Evolutionary conservation across 2,888 invertebrate genomes (phyloP).

Genomic region (Diplazon laetatorius): DNA sequence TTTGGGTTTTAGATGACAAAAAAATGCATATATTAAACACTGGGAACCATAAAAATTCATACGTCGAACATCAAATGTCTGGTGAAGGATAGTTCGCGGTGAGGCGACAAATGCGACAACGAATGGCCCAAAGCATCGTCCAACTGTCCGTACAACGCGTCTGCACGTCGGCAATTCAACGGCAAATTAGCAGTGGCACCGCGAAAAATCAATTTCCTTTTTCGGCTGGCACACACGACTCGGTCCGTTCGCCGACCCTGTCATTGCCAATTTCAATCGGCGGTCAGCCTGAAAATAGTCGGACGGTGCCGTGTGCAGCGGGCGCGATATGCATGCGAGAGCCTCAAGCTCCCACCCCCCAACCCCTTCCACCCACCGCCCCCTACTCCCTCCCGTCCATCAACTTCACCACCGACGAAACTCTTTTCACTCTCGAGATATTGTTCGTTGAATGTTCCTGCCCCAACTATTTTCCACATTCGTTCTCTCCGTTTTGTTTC

Average conservation of each 20-base stretch:
- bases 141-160: not conserved
- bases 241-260: slow-evolving; percentile 49
- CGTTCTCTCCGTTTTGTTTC: not conserved
- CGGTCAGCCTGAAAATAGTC: slow-evolving; percentile 64
- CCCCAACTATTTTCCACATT: slow-evolving; percentile 40
- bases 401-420: slow-evolving; percentile 14
- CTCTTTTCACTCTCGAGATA: slow-evolving; percentile 64
- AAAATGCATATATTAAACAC: no score
- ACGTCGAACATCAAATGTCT: no score
- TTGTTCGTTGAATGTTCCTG: slow-evolving; percentile 41
- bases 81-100: no score
- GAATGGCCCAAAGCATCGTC: not conserved
- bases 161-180: slow-evolving; percentile 37
- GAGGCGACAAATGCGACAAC: slow-evolving; percentile 7
- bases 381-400: not conserved
- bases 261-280: slow-evolving; percentile 67
- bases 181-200: slow-evolving; percentile 75
- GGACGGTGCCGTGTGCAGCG: slow-evolving; percentile 24
- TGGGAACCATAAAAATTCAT: no score
- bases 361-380: not conserved
- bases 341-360: slow-evolving; percentile 1
- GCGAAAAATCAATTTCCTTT: slow-evolving; percentile 80
- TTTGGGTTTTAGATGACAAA: no score
- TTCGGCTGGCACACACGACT: slow-evolving; percentile 66
- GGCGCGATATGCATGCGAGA: slow-evolving; percentile 29